phyloP scores from a whole-genome alignment of 2,888 invertebrate species.

The Acrobasis consociella region DNA sequence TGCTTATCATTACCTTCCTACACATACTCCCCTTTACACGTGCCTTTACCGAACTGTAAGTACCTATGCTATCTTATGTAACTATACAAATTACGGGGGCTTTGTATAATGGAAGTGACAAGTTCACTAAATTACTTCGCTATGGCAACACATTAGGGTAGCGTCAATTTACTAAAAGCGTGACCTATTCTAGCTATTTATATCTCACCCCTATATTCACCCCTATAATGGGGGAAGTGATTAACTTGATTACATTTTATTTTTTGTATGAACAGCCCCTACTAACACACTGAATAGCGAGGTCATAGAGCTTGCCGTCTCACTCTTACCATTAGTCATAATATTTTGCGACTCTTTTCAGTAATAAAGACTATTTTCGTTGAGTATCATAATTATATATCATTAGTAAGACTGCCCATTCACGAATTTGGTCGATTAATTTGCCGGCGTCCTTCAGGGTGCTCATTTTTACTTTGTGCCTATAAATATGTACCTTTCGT shows the following conservation, averaged over 20 bases:
- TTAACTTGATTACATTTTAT: conserved; percentile 31
- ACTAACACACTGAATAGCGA: conserved; percentile 32
- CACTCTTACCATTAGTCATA: not conserved
- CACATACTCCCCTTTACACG: too few species aligned
- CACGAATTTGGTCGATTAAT: not conserved
- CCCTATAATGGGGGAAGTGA: conserved; percentile 31
- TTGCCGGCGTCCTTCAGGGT: not conserved
- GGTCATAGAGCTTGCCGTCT: conserved; percentile 12
- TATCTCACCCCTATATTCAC: conserved; percentile 24
- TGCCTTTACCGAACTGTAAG: too few species aligned
- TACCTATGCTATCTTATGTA: not conserved
- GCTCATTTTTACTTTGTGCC: not conserved
- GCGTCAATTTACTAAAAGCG: conserved; percentile 41
- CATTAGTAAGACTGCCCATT: not conserved
- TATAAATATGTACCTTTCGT: too few species aligned
- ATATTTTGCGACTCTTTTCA: not conserved
- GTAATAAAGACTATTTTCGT: not conserved
- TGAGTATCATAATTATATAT: not conserved
- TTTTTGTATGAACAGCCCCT: conserved; percentile 22
- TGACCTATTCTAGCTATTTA: conserved; percentile 25
- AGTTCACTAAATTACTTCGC: conserved; percentile 13
- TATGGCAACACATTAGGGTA: conserved; percentile 23
- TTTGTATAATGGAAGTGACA: not conserved
- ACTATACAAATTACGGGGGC: not conserved
- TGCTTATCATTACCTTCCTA: too few species aligned